Conservation (phyloP, 2,888 invertebrate species). For the Ormyrus labotus region DNA sequence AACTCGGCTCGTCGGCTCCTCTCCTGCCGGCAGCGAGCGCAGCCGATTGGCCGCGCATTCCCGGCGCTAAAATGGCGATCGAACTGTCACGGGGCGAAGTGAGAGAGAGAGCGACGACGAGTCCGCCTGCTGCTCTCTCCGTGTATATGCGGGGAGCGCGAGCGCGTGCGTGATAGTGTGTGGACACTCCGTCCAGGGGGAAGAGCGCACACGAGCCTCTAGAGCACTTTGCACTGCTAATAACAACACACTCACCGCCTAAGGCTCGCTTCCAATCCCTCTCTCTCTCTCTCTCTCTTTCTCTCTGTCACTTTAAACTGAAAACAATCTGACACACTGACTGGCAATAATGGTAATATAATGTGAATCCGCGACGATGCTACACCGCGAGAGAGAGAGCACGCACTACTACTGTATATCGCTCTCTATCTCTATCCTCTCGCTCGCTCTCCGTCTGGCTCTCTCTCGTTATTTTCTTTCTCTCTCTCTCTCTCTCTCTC, state of each 20-base stretch:
- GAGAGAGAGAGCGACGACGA: slow-evolving; percentile 21
- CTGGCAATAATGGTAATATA: no score
- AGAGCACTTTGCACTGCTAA: not conserved
- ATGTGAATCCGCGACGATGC: no score
- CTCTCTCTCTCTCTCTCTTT: slow-evolving; percentile 10
- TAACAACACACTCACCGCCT: not conserved
- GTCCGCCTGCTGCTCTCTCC: no score
- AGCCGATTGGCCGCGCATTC: slow-evolving; percentile 69
- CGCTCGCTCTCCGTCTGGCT: slow-evolving; percentile 3
- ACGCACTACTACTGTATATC: no score
- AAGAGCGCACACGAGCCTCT: not conserved
- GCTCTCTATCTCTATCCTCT: not conserved
- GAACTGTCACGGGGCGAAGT: slow-evolving; percentile 67
- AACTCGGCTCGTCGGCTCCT: not conserved
- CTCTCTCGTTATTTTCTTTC: not conserved
- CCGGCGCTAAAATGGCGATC: slow-evolving; percentile 75
- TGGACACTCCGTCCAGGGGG: no score
- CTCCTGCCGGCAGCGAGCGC: slow-evolving; percentile 59
- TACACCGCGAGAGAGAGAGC: no score
- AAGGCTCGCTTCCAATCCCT: not conserved
- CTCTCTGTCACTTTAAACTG: not conserved
- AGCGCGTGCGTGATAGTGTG: no score
- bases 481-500: slow-evolving; percentile 6
- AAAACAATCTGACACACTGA: no score
- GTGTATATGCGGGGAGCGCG: no score